Evolutionary conservation across 1,140 invertebrate genomes (phyloP), one percentile per base, ranked within the genome.

Genomic region (Aphaenogaster rudis): DNA sequence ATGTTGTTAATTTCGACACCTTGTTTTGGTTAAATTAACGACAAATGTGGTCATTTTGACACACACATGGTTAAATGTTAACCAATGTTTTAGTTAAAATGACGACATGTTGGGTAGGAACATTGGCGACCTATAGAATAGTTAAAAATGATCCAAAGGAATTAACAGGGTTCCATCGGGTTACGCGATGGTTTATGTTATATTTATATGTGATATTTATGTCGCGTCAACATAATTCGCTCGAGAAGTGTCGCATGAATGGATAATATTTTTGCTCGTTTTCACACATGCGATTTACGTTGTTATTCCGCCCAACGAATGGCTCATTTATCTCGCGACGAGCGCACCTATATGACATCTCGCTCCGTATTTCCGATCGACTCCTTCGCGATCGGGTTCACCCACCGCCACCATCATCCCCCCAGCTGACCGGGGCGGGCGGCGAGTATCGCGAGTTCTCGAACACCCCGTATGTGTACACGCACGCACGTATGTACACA

Each of bases 401-500:
- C 21, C 13, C 39, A 9, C 39, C 74, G 36, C 74, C 74, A 42
- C 39, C 36, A 36, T 54, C 69, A 39, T 13, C 66, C 66, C n/a
- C 42, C n/a, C 0, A 4, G n/a, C 21, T 28, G 42, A 42, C 9
- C 59, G 57, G 28, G 28, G 28, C 28, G 28, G 28, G 15, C 77
- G 78, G 48, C 50, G 42, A 15, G 52, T 45, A 71, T 45, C 80
- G 80, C 80, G 80, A 82, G 67, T 82, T 74, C 52, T 48, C 67
- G 67, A 74, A 82, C 80, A 82, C 86, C 87, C 72, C 48, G 66
- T 86, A 63, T 52, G 88, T 74, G 69, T 82, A 88, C 86, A 85
- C 78, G 90, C 79, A 72, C 88, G 90, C 88, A 77, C 86, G 84
- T 88, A 84, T 80, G 85, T 88, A 94, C 94, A 94, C 92, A 93